phyloP scores from a whole-genome alignment of 2,888 invertebrate species.

The Lamellibrachia satsuma region DNA sequence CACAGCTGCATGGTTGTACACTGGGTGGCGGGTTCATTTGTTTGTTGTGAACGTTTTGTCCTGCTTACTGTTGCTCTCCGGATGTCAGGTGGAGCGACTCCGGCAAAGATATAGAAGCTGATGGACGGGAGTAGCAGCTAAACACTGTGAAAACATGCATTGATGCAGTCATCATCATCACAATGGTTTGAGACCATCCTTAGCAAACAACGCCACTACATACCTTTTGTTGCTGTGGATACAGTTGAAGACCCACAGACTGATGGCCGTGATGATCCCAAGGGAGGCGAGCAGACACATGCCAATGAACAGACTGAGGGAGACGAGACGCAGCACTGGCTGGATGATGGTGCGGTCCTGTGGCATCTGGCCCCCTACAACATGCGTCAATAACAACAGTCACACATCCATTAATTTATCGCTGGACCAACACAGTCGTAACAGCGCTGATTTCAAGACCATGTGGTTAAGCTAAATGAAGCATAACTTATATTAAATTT shows the following conservation, averaged over 20 bases:
- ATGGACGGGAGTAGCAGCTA: no score
- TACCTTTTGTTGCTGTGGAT: conserved; percentile 92
- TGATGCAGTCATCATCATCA: no score
- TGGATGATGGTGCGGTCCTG: conserved; percentile 92
- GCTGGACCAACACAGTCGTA: background rate
- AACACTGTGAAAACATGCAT: no score
- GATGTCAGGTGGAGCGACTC: no score
- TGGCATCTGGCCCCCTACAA: conserved; percentile 74
- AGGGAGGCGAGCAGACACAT: conserved; percentile 90
- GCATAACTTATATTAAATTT: background rate
- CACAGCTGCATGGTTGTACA: no score
- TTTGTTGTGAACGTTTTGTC: no score
- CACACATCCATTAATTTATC: background rate
- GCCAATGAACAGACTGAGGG: conserved; percentile 88
- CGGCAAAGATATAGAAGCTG: no score
- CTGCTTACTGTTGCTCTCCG: no score
- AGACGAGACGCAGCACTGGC: conserved; percentile 82
- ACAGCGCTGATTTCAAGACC: no score
- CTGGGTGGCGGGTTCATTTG: no score
- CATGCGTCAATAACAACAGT: background rate
- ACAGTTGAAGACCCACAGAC: conserved; percentile 89
- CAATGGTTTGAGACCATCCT: no score
- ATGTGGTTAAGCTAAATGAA: background rate
- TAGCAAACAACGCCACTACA: background rate
- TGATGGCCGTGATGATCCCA: conserved; percentile 86